Base-by-base conservation (phyloP, 2,797 vertebrate genomes). In the Clangula hyemalis region DNA sequence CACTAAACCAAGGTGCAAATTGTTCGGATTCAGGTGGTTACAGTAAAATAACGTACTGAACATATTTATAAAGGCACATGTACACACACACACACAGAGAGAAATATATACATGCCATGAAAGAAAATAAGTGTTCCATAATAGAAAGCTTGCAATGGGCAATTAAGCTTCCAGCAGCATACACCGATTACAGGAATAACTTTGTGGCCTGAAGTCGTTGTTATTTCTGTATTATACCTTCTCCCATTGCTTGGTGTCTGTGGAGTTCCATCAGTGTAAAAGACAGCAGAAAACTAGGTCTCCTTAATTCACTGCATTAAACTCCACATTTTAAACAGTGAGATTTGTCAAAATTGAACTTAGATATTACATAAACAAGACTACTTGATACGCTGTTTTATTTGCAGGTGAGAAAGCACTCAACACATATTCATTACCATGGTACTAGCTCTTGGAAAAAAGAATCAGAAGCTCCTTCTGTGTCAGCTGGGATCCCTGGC, bases 41-140 rank as follows among this genome's bases (percentile, higher is more conserved):
- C 10, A 13, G 25, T 47, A 51, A 43, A n/a, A 11, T 18, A 21
- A 51, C 0, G 5, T 8, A 5, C 9, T 8, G 27, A 56, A 5
- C 2, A 3, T 11, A 19, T 49, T 45, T 25, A 15, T 36, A 32
- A 64, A 43, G 0, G 1, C 28, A 27, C n/a, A 17, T 0, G 2
- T n/a, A 22, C 2, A 13, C 13, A 12, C 4, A 10, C 7, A 10
- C 14, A 38, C 43, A 45, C 7, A 51, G 3, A 15, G 3, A 15
- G 34, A 57, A 68, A 77, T 34, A 32, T 14, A 8, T 3, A 49
- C 17, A 4, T 19, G 27, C 38, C 38, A 24, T 9, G 32, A 68
- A 58, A 30, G 70, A 47, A 36, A 49, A 34, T 6, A 43, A 58
- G 49, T 2, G 18, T n/a, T 49, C 20, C 51, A 36, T 18, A 12